Conservation (phyloP, 2,888 invertebrate genomes). For the Habroteleia sp. region DNA sequence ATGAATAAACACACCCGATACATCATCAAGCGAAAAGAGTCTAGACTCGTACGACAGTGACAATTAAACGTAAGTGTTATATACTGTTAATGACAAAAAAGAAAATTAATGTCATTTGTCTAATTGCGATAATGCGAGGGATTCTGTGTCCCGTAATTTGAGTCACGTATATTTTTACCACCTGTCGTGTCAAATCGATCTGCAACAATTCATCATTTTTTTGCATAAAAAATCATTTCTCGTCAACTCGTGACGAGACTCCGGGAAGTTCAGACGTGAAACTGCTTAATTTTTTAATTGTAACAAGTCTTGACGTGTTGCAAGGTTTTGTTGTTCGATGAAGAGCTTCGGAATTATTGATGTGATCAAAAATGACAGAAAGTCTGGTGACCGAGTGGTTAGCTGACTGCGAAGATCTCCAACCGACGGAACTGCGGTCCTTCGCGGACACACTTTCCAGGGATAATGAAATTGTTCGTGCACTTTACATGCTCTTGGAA, state of each 20-base stretch:
- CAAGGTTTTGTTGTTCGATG: slow-evolving; percentile 40
- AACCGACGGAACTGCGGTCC: slow-evolving; percentile 88
- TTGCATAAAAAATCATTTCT: neutral
- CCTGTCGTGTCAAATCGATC: slow-evolving; percentile 22
- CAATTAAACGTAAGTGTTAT: slow-evolving; percentile 13
- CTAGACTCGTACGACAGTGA: neutral
- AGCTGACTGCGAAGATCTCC: slow-evolving; percentile 88
- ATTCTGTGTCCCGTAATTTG: slow-evolving; percentile 6
- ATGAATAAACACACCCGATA: slow-evolving; percentile 6
- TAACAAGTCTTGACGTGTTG: too few species aligned
- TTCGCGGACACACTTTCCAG: slow-evolving; percentile 90
- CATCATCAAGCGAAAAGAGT: slow-evolving; percentile 8
- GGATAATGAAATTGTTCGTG: slow-evolving; percentile 91
- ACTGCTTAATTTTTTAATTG: neutral
- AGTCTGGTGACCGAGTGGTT: slow-evolving; percentile 89
- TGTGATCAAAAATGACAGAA: slow-evolving; percentile 81
- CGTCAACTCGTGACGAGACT: neutral
- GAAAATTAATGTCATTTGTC: slow-evolving; percentile 15
- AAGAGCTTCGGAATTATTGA: slow-evolving; percentile 7
- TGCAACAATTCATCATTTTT: neutral
- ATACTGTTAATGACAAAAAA: slow-evolving; percentile 7
- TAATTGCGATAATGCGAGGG: neutral
- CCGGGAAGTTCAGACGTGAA: neutral
- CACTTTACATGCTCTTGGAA: slow-evolving; percentile 89
- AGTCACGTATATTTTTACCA: slow-evolving; percentile 23